A percentile compares a stretch with the other conserved stretches of the same genome.
These are phyloP conservation scores for Tretioscincus oriximinensis DNA, from an alignment of 2,113 vertebrate genomes.

Conservation along the genomic window DNA sequence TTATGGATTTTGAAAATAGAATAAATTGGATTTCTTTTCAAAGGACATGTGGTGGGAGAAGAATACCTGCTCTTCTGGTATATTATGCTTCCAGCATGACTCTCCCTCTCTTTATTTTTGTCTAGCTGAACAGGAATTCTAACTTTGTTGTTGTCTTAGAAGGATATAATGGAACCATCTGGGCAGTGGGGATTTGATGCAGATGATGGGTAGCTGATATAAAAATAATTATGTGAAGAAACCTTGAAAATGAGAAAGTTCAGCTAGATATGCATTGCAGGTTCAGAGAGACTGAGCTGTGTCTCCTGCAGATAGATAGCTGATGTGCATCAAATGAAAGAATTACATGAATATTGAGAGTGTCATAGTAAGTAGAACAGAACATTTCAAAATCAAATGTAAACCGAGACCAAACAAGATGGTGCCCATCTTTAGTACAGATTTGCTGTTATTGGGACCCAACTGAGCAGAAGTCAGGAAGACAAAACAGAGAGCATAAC, in stretches of 20 bases:
- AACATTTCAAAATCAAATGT: background rate
- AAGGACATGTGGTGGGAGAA: background rate
- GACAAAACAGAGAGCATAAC: background rate
- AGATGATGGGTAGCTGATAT: constrained; percentile 1
- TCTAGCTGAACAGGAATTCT: background rate
- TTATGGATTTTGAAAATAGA: background rate
- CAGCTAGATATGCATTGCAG: background rate
- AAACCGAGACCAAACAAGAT: background rate
- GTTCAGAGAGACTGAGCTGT: background rate
- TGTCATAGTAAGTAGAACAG: background rate
- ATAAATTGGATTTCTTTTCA: background rate
- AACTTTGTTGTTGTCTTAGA: background rate
- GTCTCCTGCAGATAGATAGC: background rate
- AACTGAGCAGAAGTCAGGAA: background rate
- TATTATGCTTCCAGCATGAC: background rate
- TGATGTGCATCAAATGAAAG: background rate
- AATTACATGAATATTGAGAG: background rate
- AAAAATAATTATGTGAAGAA: constrained; percentile 7
- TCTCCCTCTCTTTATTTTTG: background rate
- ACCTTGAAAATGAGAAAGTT: background rate
- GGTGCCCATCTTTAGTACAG: background rate
- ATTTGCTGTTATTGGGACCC: background rate
- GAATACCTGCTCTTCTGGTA: background rate
- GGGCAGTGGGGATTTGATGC: background rate
- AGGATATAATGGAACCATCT: background rate